Evolutionary conservation across 2,888 invertebrate species (phyloP), one percentile per base, ranked within the genome.

Genomic region (Drosophila falleni): DNA sequence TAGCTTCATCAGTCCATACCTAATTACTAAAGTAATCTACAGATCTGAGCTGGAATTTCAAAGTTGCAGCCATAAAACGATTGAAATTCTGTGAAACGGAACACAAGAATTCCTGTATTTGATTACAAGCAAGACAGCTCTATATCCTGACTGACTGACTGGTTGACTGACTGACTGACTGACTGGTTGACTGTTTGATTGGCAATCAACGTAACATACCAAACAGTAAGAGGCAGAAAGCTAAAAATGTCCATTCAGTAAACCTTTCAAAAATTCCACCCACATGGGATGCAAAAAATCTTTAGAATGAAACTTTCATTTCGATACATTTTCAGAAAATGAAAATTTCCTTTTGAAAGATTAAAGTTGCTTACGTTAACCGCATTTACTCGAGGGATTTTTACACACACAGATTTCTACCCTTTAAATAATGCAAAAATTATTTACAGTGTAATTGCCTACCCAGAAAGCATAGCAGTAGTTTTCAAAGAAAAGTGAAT

Each of bases 21-120:
- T 63, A 63, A 63, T 63, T 63, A 63, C 63, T 47, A 56, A 49
- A 47, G 29, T 62, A 63, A 63, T 63, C 56, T 41, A 8, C 15
- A 26, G 47, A 56, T 56, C 47, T 33, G 39, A 47, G 41, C 29
- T 23, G 19, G 39, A 39, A 54, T 62, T 53, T 42, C 51, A 42
- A 51, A 42, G 19, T 1, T 53, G 53, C 23, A 53, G 26, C 10
- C 53, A 16, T 26, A 26, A 50, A 13, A 19, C 33, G 19, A 19
- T 35, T 19, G 19, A 37, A 54, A 35, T 35, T 35, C 19, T 35
- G 11, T 26, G 10, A 23, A 51, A n/a, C 8, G 9, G 19, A 31
- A 54, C 5, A 16, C 29, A 29, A 16, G 54, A 5, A 19, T 13
- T 41, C 9, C 3, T 5, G 11, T 1, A 26, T 23, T 1, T 9